Evolutionary conservation across 2,888 invertebrate species (phyloP), one percentile per base, ranked within the genome.

Genomic region (Dynastes hyllus): DNA sequence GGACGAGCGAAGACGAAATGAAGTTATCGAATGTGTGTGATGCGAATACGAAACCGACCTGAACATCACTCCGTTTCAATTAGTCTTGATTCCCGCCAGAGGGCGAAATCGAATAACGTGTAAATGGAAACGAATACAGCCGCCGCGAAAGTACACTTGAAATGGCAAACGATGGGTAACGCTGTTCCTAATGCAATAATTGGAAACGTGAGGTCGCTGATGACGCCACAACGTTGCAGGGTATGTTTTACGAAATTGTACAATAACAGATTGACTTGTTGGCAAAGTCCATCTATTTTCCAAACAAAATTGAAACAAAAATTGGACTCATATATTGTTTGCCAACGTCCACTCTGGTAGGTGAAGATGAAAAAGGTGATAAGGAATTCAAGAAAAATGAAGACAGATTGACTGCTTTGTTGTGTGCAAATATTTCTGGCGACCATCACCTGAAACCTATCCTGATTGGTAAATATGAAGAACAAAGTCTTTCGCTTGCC

Each of bases 1-100:
- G n/a, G 29, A 50, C 45, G 45, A 50, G 53, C 55, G 71, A 71
- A 58, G 73, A 40, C 16, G 58, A 40, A 73, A 73, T 27, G 61
- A 58, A 73, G 61, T 73, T 73, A 73, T 58, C 73, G 73, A 55
- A 73, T 58, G 58, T 73, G 53, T 70, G 73, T 40, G 73, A 58
- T 16, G 32, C 40, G 73, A 73, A 73, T 73, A 58, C 73, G 73
- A 73, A 73, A 58, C 61, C 73, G 16, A 40, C 16, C 4, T 45
- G 58, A 73, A 58, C 73, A 40, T 61, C 61, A 22, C 73, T 73
- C 58, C 61, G 58, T 73, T 73, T 73, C 73, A 73, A 73, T 73
- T 73, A 73, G 73, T 22, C 73, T 58, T 58, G 73, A 73, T 73
- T 73, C 73, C 27, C 40, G 8, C 40, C 58, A 73, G 58, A 58